Evolutionary conservation across 2,888 invertebrate genomes (phyloP), one percentile per base, ranked within the genome.

Genomic region (Cybosia mesomella): DNA sequence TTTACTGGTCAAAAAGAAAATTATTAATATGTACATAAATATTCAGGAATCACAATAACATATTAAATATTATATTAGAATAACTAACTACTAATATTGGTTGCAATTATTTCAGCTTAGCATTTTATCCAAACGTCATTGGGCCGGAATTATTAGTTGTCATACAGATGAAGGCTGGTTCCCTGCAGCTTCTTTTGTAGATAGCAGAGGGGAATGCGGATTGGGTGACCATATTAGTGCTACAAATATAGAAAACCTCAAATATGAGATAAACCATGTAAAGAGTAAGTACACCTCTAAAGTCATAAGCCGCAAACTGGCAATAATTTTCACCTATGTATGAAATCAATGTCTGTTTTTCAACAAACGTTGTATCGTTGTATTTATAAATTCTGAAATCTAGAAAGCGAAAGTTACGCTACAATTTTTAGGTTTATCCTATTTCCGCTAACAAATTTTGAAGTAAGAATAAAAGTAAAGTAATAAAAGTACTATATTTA

Each of bases 111-210:
- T 75, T 55, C 69, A 87, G 92, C 76, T 70, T 77, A 88, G 82
- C 39, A 68, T 70, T 7, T 61, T 49, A 3, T 72, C 87, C 9
- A 75, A 77, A 55, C 86, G 83, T 2, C 86, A 92, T 43, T 97
- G 97, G 96, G 96, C 96, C 74, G 97, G 97, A 39, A 95, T 96
- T 24, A 95, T 98, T 21, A 96, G 96, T 55, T 98, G 98, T 81
- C 96, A 96, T 58, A 95, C 96, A 13, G 91, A 93, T 9, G 89
- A 89, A 43, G 97, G 96, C 24, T 98, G 97, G 97, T 97, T 96
- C 86, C 97, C 97, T 0, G 95, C 96, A 7, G 97, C 97, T 0
- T 93, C 97, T 11, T 97, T 96, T 81, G 91, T 95, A 18, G 96
- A 96, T 67, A 92, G 94, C 57, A 91, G 94, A 77, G 96, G 96